A percentile compares a stretch with the other conserved stretches of the same genome.
These are phyloP conservation scores for Noctua janthe DNA, from an alignment of 2,888 invertebrate species.

Conservation along the genomic window DNA sequence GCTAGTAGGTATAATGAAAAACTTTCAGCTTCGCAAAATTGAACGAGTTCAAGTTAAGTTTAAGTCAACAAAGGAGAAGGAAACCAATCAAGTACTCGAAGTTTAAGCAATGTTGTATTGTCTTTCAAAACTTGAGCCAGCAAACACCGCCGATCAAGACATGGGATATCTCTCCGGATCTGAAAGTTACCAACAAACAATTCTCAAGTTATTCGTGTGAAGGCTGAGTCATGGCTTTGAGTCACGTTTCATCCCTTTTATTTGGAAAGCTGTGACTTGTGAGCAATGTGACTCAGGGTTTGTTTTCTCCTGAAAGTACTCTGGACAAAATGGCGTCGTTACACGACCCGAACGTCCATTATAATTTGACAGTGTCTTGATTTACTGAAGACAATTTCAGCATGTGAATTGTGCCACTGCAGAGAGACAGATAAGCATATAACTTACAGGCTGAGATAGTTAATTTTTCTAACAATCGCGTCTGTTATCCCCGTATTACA, in stretches of 20 bases:
- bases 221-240: conserved; percentile 57
- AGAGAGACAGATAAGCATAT: not conserved
- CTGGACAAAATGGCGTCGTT: conserved; percentile 23
- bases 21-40: not conserved
- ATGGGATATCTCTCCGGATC: conserved; percentile 40
- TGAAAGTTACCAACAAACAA: conserved; percentile 54
- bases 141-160: conserved; percentile 21
- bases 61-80: conserved; percentile 8
- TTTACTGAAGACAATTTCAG: conserved; percentile 4
- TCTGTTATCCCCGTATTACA: not conserved
- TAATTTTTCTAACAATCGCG: not conserved
- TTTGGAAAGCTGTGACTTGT: conserved; percentile 54
- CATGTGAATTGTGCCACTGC: not conserved
- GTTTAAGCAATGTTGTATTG: not conserved
- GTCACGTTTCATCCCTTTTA: conserved; percentile 64
- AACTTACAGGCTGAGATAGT: not conserved
- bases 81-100: conserved; percentile 17
- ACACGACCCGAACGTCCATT: conserved; percentile 23
- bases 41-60: not conserved
- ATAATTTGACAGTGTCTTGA: conserved; percentile 34
- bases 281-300: conserved; percentile 57
- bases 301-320: conserved; percentile 53
- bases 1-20: not conserved
- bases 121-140: conserved; percentile 11
- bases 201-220: conserved; percentile 57